These are phyloP conservation scores for Synaphobranchus kaupii DNA, from an alignment of 2,797 vertebrate genomes.

Conservation along the genomic window DNA sequence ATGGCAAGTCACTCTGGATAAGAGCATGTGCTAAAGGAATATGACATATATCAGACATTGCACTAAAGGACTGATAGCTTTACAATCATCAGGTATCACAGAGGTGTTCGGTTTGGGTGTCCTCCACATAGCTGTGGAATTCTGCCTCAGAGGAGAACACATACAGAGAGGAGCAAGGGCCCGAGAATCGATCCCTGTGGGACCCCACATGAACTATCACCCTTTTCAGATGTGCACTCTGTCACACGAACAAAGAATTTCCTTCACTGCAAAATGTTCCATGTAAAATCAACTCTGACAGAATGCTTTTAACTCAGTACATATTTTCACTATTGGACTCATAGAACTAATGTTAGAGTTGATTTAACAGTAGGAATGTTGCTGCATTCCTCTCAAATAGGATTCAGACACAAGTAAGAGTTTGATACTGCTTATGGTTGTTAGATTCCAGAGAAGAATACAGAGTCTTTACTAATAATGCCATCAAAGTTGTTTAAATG, in stretches of 20 bases:
- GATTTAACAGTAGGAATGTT: neutral
- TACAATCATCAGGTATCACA: neutral
- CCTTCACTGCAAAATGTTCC: neutral
- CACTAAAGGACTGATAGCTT: neutral
- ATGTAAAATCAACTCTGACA: neutral
- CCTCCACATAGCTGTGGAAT: neutral
- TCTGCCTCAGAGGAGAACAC: neutral
- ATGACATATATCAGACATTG: neutral
- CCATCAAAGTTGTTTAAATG: constrained; percentile 1
- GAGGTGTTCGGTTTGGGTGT: neutral
- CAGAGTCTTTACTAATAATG: neutral
- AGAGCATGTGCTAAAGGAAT: neutral
- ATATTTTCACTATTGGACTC: neutral
- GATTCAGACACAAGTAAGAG: neutral
- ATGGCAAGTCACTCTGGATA: neutral
- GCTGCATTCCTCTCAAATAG: neutral
- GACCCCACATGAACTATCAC: neutral
- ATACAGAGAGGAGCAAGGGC: neutral
- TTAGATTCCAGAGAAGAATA: neutral
- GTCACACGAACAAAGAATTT: neutral
- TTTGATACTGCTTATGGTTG: neutral
- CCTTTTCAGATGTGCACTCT: neutral
- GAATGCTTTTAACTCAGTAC: neutral
- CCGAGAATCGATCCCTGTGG: neutral
- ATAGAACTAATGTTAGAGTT: neutral